Evolutionary conservation across 2,113 vertebrate species (phyloP), one percentile per base, ranked within the genome.

Genomic region (Elaphurus davidianus): DNA sequence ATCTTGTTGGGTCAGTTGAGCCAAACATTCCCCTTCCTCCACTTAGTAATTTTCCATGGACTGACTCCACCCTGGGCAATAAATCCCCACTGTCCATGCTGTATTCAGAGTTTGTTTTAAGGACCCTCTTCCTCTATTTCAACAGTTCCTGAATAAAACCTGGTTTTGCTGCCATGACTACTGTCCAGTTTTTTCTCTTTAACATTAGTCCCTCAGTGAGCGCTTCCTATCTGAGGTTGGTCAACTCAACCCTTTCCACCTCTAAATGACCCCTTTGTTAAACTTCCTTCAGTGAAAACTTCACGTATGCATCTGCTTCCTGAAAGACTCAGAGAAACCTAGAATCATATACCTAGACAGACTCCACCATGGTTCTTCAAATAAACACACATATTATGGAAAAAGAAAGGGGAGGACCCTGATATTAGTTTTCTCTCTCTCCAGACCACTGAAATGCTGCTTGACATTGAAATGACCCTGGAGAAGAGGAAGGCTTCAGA

Each of bases 81-180:
- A 74, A 79, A 30, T 85, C 50, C 12, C 62, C 43, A 78, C 13
- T 76, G 6, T 62, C 12, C 21, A 36, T 30, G 7, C 23, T 79
- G 3, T 12, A 36, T 36, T 94, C 27, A 54, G 30, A 87, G 90
- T 9, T 40, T 81, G 36, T 33, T 9, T 7, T 15, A 2, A 87
- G 28, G 27, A 25, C 6, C 10, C 16, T 62, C 54, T 87, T 59
- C 30, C 16, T 57, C 74, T 62, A 30, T 16, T 54, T 9, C 7
- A 90, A 45, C 2, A 79, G 14, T 71, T 92, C 43, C 36, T 50
- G 13, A 96, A 84, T 84, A 87, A 90, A 81, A 90, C 54, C 40
- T 67, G n/a, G 9, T 57, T 36, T 28, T 84, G 76, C 28, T 23
- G 30, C 6, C 76, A 52, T 28, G 87, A 60, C 25, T 60, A 36